Percentiles rank a stretch among this genome's conserved stretches.
phyloP scores from a whole-genome alignment of 2,113 vertebrate species.

The Glaucomys volans region DNA sequence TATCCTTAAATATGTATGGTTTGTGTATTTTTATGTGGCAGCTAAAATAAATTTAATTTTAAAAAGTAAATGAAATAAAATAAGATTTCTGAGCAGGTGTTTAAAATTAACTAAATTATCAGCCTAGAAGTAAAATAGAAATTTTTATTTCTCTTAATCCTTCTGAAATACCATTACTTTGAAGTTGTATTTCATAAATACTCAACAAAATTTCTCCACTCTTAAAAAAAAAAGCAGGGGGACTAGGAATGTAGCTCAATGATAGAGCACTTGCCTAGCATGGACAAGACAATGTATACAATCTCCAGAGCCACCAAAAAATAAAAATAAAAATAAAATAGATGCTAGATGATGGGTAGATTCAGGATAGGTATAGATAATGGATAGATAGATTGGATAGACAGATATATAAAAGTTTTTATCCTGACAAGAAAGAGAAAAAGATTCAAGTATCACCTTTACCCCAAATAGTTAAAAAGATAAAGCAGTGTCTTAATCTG shows the following conservation, averaged over 20 bases:
- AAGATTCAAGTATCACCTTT: background rate
- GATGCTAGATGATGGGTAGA: background rate
- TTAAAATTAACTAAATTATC: background rate
- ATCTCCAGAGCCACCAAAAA: no score
- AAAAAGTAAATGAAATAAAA: background rate
- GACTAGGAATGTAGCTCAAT: background rate
- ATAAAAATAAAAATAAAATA: background rate
- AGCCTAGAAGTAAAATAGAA: background rate
- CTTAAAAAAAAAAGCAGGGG: background rate
- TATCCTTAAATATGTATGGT: background rate
- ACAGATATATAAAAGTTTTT: background rate
- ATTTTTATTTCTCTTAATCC: background rate
- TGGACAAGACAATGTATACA: background rate
- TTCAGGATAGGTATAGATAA: background rate
- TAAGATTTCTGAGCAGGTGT: background rate
- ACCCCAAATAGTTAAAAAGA: conserved; percentile 30
- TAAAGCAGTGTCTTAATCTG: background rate
- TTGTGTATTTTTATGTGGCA: background rate
- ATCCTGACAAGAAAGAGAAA: background rate
- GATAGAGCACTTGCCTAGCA: no score
- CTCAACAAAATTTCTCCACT: background rate
- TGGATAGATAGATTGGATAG: background rate
- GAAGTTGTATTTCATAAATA: conserved; percentile 2
- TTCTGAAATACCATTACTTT: conserved; percentile 1
- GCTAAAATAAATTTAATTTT: background rate